phyloP scores from a whole-genome alignment of 2,797 vertebrate genomes.

The Acridotheres tristis region DNA sequence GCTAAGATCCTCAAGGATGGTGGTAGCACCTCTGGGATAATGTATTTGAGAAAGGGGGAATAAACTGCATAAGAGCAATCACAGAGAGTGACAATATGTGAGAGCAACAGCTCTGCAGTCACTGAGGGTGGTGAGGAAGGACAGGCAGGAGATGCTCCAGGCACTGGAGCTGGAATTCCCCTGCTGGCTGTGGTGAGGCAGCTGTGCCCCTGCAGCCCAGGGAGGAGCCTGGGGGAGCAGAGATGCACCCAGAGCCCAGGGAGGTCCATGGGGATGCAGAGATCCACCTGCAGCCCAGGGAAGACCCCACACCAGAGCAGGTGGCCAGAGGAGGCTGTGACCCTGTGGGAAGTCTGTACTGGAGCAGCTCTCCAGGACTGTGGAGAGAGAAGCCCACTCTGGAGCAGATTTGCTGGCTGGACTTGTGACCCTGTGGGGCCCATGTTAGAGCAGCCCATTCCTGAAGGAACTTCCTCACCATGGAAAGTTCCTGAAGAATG shows the following conservation, averaged over 20 bases:
- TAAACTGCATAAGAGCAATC: neutral
- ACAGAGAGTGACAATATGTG: neutral
- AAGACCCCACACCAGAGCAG: no score
- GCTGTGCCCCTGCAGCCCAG: neutral
- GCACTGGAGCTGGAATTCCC: neutral
- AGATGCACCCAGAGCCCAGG: no score
- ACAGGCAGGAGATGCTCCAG: neutral
- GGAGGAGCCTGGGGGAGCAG: no score
- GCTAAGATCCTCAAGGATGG: neutral
- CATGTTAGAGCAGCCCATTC: neutral
- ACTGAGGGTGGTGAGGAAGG: neutral
- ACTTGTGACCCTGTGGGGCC: neutral
- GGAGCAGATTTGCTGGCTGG: neutral
- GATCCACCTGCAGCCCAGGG: no score
- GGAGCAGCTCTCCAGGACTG: no score
- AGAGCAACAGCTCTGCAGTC: neutral
- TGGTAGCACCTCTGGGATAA: neutral
- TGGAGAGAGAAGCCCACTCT: neutral
- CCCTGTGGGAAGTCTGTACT: no score
- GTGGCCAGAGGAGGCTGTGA: no score
- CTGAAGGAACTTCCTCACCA: neutral
- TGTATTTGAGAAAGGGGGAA: accelerated
- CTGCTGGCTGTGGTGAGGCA: neutral
- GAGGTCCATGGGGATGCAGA: no score
- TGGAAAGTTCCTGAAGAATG: neutral